Base-by-base conservation (phyloP, 2,113 vertebrate genomes). In the Steatornis caripensis region DNA sequence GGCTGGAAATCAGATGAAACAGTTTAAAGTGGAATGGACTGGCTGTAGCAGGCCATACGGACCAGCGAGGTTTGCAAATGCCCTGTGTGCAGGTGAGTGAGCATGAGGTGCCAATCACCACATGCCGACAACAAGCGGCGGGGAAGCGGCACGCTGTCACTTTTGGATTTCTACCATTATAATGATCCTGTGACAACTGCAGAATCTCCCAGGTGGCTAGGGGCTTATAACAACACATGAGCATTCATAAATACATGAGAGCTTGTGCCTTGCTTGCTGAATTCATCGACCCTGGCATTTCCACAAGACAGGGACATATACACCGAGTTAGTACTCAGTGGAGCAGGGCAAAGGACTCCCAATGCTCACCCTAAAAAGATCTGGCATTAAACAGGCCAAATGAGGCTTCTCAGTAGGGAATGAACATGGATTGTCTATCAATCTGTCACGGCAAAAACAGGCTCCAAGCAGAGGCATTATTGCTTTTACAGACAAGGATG, bases 381-480 rank as follows among this genome's bases (percentile, higher is more conserved):
- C 46, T 92, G 69, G 80, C 91, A 92, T 87, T 94, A 91, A 89
- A 81, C n/a, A 75, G 87, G 72, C 72, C 77, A 96, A 94, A 94
- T 48, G 84, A 91, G 77, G 80, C 87, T 84, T 78, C 86, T 62
- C 77, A 74, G 87, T 37, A 74, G 84, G 77, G 84, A 94, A 71
- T 5, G 51, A 75, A 19, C 55, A 26, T 0, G 39, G 77, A 18
- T 39, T 94, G 91, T 78, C 96, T 74, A 66, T 93, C 94, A 95
- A 93, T 86, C 96, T 84, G 95, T 91, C 91, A 94, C 1, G 30
- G 69, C 48, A 75, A 71, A 94, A 94, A 4, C 55, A 58, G 81
- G 86, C 72, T 89, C 71, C 64, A n/a, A 87, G 86, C 65, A 49
- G 66, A 68, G 39, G 76, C 48, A 16, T 87, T 74, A 34, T 19